Base-by-base conservation (phyloP, 2,888 invertebrate species). In the Tipula helvola region DNA sequence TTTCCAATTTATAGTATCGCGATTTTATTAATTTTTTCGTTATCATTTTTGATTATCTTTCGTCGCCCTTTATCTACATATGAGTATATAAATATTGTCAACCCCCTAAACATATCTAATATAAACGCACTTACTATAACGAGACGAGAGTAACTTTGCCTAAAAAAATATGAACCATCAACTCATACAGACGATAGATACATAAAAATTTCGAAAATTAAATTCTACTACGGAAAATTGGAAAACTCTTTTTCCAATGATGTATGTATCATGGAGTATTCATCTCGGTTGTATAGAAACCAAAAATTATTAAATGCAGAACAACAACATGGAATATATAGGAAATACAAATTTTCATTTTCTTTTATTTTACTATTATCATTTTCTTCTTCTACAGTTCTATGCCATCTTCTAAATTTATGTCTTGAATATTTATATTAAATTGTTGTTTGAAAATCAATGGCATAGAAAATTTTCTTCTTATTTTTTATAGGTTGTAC, bases 401-500 rank as follows among this genome's bases (percentile, higher is more conserved):
- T 10, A 71, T 71, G 16, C 18, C 28, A 10, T 71, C 28, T 71
- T 84, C 41, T 84, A 84, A 84, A 84, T 84, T 84, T 84, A 84
- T 84, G 39, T 84, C 84, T 41, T 18, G 84, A 84, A 84, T 39
- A 84, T 84, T 84, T 84, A 84, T 84, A 84, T 84, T 84, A 84
- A 84, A 84, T 84, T 84, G 84, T 84, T 84, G 84, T 84, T 84
- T 39, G 84, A 84, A 84, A 84, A 84, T 84, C 84, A 84, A 84
- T 84, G 84, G 84, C 36, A 84, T 84, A 84, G 84, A 84, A 84
- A 84, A 84, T 84, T 13, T 84, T 84, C 16, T 84, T 84, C n/a
- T 28, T 71, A 71, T 71, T 71, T 71, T 71, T 71, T 71, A 71
- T 71, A 28, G 71, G 71, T 71, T 71, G 71, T 28, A 71, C 71